A percentile compares a stretch with the other conserved stretches of the same genome.
These are phyloP conservation scores for Halichondria panicea DNA, from an alignment of 37 sponge, comb jelly and placozoan species.

Conservation along the genomic window DNA sequence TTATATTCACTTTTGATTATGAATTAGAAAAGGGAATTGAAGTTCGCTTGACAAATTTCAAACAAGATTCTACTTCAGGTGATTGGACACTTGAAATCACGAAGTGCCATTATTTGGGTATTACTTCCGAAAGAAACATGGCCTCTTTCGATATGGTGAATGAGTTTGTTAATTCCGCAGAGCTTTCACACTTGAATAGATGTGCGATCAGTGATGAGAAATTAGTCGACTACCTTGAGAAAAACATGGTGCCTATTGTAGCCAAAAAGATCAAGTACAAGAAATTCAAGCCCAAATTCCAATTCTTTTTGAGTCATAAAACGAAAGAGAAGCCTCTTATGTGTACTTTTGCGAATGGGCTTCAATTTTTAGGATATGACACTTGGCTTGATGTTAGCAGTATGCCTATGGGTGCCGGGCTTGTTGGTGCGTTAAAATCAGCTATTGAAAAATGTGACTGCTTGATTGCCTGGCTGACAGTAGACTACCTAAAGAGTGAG, in stretches of 20 bases:
- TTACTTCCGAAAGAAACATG: conserved; percentile 12
- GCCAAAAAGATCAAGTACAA: conserved; percentile 44
- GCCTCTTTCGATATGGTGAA: conserved; percentile 44
- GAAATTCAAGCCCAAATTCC: conserved; percentile 41
- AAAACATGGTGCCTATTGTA: conserved; percentile 26
- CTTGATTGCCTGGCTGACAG: conserved; percentile 35
- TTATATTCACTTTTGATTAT: conserved; percentile 29
- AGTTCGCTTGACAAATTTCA: conserved; percentile 33
- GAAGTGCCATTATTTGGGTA: conserved; percentile 34
- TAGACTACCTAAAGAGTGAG: conserved; percentile 31
- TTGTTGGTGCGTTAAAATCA: conserved; percentile 2
- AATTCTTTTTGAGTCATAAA: conserved; percentile 31
- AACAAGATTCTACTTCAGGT: neutral
- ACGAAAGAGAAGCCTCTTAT: conserved; percentile 26
- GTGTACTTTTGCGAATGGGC: conserved; percentile 35
- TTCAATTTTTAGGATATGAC: conserved; percentile 34
- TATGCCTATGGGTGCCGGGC: conserved; percentile 11
- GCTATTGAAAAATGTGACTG: conserved; percentile 33
- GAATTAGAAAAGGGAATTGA: conserved; percentile 29
- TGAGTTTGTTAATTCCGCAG: conserved; percentile 19
- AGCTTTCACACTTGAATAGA: neutral
- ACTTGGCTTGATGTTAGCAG: conserved; percentile 27
- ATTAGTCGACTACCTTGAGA: conserved; percentile 13
- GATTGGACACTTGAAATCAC: conserved; percentile 38
- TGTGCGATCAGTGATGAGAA: neutral